phyloP scores from a whole-genome alignment of 2,113 vertebrate genomes.

The Onychorhynchus coronatus region DNA sequence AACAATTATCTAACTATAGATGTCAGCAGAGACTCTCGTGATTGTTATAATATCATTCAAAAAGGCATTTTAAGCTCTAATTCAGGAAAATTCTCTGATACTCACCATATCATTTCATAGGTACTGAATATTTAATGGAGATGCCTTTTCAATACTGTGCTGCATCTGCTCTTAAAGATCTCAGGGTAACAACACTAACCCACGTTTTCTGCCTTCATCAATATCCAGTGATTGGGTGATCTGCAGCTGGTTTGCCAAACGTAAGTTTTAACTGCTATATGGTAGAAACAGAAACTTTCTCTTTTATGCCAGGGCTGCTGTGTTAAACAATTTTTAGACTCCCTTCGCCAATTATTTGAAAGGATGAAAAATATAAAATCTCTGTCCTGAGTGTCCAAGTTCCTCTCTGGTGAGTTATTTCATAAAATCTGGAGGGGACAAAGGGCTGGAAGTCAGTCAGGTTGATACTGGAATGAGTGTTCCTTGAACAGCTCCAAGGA shows the following conservation, averaged over 20 bases:
- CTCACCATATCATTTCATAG: not conserved
- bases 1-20: not conserved
- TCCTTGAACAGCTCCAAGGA: not conserved
- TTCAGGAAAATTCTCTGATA: not conserved
- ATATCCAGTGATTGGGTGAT: not conserved
- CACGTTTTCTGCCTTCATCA: not conserved
- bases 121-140: not conserved
- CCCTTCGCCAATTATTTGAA: not conserved
- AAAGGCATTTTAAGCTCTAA: not conserved
- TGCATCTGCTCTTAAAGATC: not conserved
- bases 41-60: not conserved
- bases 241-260: not conserved
- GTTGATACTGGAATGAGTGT: not conserved
- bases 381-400: not conserved
- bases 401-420: not conserved
- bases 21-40: not conserved
- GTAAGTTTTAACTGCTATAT: not conserved
- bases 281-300: not conserved
- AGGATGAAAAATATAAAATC: not conserved
- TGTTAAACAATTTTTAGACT: not conserved
- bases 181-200: not conserved
- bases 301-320: not conserved
- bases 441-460: not conserved
- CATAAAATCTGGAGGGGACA: not conserved
- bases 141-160: not conserved